These are phyloP conservation scores for Athalia rosae DNA, from an alignment of 2,888 invertebrate species.

Conservation along the genomic window DNA sequence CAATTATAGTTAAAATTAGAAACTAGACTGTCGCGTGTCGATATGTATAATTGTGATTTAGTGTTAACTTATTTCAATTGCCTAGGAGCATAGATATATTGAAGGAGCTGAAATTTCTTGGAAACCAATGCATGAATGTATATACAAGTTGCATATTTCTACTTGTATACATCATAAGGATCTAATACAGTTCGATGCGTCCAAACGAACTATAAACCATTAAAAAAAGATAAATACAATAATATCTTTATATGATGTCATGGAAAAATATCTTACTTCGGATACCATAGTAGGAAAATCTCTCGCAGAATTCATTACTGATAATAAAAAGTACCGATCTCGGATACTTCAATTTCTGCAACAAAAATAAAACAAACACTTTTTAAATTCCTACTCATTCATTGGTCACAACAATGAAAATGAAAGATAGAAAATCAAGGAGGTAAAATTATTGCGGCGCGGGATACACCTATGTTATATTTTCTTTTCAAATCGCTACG, in stretches of 20 bases:
- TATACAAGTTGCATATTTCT: too few relatives aligned
- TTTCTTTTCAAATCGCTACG: too few relatives aligned
- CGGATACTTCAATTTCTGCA: constrained; percentile 87
- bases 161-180: too few relatives aligned
- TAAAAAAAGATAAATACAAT: not conserved
- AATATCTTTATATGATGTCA: constrained; percentile 33
- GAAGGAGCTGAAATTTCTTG: too few relatives aligned
- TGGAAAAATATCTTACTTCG: constrained; percentile 82
- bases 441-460: not conserved
- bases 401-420: not conserved
- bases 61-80: too few relatives aligned
- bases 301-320: constrained; percentile 97
- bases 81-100: too few relatives aligned
- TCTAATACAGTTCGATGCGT: too few relatives aligned
- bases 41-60: constrained; percentile 10
- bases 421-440: not conserved
- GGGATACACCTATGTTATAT: too few relatives aligned
- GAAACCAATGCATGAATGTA: too few relatives aligned
- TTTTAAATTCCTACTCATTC: not conserved
- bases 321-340: constrained; percentile 94
- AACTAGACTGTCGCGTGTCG: not conserved
- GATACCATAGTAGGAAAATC: constrained; percentile 98
- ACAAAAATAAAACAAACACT: constrained; percentile 58
- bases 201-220: not conserved
- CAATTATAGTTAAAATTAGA: not conserved